Evolutionary conservation across 1,140 invertebrate species (phyloP).

Genomic region (Micrasema longulum): DNA sequence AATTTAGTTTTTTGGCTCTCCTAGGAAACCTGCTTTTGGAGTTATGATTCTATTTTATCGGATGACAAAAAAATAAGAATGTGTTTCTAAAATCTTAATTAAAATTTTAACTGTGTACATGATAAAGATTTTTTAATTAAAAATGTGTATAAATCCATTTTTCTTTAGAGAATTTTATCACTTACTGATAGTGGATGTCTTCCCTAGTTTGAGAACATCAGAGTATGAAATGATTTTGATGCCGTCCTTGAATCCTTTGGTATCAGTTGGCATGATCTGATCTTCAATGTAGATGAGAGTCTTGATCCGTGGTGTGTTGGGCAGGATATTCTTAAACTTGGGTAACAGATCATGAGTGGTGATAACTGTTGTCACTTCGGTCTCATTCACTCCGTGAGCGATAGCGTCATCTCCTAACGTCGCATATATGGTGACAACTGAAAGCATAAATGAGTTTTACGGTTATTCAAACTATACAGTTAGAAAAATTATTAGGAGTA

Average conservation of each 20-base stretch:
- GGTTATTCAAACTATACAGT: too few species aligned
- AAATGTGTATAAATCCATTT: too few species aligned
- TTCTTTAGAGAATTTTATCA: too few species aligned
- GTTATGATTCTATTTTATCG: too few species aligned
- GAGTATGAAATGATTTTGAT: constrained; percentile 76
- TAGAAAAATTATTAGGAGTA: too few species aligned
- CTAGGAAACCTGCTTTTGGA: too few species aligned
- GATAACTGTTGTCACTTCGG: constrained; percentile 91
- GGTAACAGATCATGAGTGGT: constrained; percentile 90
- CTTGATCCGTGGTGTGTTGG: constrained; percentile 76
- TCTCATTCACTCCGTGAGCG: constrained; percentile 95
- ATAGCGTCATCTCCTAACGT: constrained; percentile 97
- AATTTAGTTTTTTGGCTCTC: too few species aligned
- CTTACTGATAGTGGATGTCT: constrained; percentile 62
- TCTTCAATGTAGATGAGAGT: constrained; percentile 92
- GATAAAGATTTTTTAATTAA: too few species aligned
- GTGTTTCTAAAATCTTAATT: too few species aligned
- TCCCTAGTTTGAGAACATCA: constrained; percentile 66
- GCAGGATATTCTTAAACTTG: constrained; percentile 86
- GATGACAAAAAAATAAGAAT: too few species aligned
- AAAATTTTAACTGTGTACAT: too few species aligned
- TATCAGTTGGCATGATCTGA: constrained; percentile 79
- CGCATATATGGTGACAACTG: constrained; percentile 96
- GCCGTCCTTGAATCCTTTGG: constrained; percentile 74
- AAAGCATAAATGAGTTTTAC: constrained; percentile 56